These are phyloP conservation scores for Oxystoma pomonae DNA, from an alignment of 2,888 invertebrate species.

Conservation along the genomic window DNA sequence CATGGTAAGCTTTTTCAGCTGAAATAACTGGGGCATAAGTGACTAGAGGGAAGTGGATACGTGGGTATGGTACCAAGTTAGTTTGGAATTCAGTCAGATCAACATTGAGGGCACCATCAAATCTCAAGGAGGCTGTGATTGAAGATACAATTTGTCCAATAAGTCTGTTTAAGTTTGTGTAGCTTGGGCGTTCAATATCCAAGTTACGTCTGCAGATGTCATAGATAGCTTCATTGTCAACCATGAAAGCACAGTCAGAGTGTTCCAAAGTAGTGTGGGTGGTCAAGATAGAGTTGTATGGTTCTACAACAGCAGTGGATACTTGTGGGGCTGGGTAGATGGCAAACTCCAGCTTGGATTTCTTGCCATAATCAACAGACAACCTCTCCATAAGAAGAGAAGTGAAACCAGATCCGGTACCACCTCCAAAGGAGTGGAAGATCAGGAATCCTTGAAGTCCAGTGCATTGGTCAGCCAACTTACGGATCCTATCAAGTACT, in stretches of 20 bases:
- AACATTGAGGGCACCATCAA: conserved; percentile 91
- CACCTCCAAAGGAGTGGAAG: conserved; percentile 93
- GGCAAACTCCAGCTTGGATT: conserved; percentile 92
- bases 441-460: conserved; percentile 91
- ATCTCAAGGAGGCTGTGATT: conserved; percentile 88
- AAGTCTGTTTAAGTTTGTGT: conserved; percentile 93
- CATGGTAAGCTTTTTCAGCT: too few relatives aligned
- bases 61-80: too few relatives aligned
- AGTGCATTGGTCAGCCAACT: conserved; percentile 80
- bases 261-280: too few relatives aligned
- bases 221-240: too few relatives aligned
- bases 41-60: too few relatives aligned
- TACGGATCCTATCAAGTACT: conserved; percentile 62
- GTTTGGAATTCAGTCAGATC: conserved; percentile 95
- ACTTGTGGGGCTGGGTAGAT: conserved; percentile 94
- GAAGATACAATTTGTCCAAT: conserved; percentile 94
- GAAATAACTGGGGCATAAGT: conserved; percentile 92
- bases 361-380: conserved; percentile 90
- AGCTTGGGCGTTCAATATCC: conserved; percentile 91
- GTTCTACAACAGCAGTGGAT: conserved; percentile 91
- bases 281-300: conserved; percentile 95
- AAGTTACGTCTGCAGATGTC: too few relatives aligned
- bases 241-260: too few relatives aligned
- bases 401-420: conserved; percentile 94
- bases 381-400: conserved; percentile 96